Evolutionary conservation across 1,140 invertebrate species (phyloP).

Genomic region (Ceratosolen fusciceps): DNA sequence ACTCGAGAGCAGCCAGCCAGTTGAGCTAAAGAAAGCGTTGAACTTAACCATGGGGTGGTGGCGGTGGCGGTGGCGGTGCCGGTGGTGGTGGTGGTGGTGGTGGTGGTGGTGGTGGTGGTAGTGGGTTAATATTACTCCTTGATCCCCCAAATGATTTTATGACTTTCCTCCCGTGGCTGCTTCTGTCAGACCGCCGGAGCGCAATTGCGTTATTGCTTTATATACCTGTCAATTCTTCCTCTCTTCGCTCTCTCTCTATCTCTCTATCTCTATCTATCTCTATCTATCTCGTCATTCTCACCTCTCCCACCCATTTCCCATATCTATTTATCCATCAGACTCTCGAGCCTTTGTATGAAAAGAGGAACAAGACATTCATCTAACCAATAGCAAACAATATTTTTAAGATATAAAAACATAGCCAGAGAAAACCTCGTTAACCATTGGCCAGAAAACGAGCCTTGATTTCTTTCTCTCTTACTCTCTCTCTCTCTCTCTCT

Average conservation of each 20-base stretch:
- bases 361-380: not conserved
- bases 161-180: not conserved
- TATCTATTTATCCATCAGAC: no score
- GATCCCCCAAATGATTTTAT: not conserved
- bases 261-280: no score
- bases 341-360: not conserved
- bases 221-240: not conserved
- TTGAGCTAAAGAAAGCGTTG: not conserved
- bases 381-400: not conserved
- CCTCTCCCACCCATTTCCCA: no score
- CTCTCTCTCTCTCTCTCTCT: no score
- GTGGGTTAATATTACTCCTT: not conserved
- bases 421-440: not conserved
- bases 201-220: not conserved
- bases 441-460: not conserved
- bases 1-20: not conserved
- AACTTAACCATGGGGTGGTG: not conserved
- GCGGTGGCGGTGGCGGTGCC: no score
- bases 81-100: no score
- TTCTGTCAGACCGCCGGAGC: not conserved
- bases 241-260: not conserved
- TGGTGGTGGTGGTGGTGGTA: no score
- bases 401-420: not conserved
- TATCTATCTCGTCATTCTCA: no score
- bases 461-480: conserved; percentile 14